These are phyloP conservation scores for Trachymyrmex septentrionalis DNA, from an alignment of 1,140 invertebrate genomes.

Conservation along the genomic window DNA sequence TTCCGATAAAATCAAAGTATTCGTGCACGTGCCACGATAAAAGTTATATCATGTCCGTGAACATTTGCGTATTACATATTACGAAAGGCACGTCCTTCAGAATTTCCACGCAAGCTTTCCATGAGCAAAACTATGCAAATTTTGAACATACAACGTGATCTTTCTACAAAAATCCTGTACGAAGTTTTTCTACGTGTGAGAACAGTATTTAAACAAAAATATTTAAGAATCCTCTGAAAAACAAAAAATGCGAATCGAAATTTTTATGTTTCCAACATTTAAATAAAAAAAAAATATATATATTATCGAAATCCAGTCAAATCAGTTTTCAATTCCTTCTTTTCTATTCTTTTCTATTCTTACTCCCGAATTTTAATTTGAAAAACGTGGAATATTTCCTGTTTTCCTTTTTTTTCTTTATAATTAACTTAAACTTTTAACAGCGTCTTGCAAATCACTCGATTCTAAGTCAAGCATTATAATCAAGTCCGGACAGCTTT, in stretches of 20 bases:
- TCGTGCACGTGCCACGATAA: background rate
- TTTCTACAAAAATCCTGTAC: background rate
- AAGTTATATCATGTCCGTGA: conserved; percentile 26
- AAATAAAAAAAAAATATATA: background rate
- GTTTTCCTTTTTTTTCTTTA: background rate
- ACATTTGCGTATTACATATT: conserved; percentile 15
- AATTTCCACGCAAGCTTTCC: conserved; percentile 20
- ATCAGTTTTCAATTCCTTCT: background rate
- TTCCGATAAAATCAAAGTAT: conserved; percentile 26
- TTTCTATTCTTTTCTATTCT: background rate
- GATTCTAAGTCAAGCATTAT: background rate
- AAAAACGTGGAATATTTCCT: conserved; percentile 20
- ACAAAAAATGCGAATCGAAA: background rate
- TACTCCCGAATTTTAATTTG: background rate
- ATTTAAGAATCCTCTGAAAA: background rate
- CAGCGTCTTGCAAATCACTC: background rate
- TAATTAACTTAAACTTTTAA: background rate
- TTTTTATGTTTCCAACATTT: background rate
- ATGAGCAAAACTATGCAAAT: background rate
- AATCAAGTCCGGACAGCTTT: background rate
- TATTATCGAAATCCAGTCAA: background rate
- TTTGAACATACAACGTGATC: background rate
- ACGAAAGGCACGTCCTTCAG: conserved; percentile 4
- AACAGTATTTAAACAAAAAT: too few relatives aligned
- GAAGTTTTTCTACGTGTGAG: background rate